Evolutionary conservation across 2,888 invertebrate species (phyloP).

Genomic region (Palloptera scutellata): DNA sequence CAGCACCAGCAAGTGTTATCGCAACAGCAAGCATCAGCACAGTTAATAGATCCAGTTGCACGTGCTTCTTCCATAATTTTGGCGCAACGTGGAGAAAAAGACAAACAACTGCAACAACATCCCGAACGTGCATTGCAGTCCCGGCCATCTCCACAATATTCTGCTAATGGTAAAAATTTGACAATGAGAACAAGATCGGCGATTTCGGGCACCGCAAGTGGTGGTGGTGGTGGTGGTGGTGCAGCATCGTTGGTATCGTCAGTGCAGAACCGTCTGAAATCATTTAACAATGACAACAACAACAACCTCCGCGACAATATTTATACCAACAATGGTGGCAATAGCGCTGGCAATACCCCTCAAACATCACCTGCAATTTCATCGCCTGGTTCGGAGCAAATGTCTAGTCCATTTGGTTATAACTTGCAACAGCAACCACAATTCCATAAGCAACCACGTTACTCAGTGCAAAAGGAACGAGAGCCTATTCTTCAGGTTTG

Average conservation of each 20-base stretch:
- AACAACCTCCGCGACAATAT: slow-evolving; percentile 30
- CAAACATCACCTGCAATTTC: slow-evolving; percentile 40
- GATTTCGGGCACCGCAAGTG: slow-evolving; percentile 9
- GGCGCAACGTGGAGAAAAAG: slow-evolving; percentile 36
- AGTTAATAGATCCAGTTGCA: slow-evolving; percentile 11
- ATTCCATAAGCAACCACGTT: slow-evolving; percentile 25
- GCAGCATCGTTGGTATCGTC: slow-evolving; percentile 34
- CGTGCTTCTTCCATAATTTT: slow-evolving; percentile 41
- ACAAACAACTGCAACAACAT: slow-evolving; percentile 40
- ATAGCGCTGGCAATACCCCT: slow-evolving; percentile 40
- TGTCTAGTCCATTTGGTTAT: slow-evolving; percentile 34
- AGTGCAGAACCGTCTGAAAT: slow-evolving; percentile 47
- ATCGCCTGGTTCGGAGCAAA: slow-evolving; percentile 41
- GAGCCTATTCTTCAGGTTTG: slow-evolving; percentile 4
- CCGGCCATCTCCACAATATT: too few species aligned
- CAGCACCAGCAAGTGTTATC: background rate
- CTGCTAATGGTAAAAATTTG: too few species aligned
- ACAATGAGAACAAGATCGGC: background rate
- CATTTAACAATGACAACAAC: slow-evolving; percentile 40
- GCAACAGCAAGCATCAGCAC: slow-evolving; percentile 13
- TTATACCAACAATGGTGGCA: slow-evolving; percentile 4
- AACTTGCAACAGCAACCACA: slow-evolving; percentile 27
- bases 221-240: slow-evolving; percentile 16
- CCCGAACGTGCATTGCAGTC: slow-evolving; percentile 12
- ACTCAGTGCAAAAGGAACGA: slow-evolving; percentile 16